Evolutionary conservation across 2,113 vertebrate genomes (phyloP), one percentile per base, ranked within the genome.

Genomic region (Coreoperca whiteheadi): DNA sequence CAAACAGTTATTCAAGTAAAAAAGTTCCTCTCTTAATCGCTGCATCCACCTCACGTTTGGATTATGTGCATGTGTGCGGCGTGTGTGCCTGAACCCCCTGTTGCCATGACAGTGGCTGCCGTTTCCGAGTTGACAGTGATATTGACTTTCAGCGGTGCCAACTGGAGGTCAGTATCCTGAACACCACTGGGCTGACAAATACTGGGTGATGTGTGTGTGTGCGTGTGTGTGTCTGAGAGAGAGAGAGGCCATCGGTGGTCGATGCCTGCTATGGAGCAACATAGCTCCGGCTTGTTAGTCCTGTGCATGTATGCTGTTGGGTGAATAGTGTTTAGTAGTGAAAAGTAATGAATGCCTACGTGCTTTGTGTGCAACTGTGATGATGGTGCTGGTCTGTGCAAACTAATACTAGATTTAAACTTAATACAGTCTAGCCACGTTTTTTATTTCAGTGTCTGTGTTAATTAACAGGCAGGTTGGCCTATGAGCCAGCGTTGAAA

Each of bases 81-180:
- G 39, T 25, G 46, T 48, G 51, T 66, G 67, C 25, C 74, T 71
- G 20, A 60, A 46, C 60, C 0, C 64, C 59, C n/a, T 61, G 81
- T 90, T 91, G 68, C 70, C 85, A 91, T 92, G 81, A 81, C 79
- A 74, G 67, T 59, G 57, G 60, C 54, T 70, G 76, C 41, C 1
- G 8, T 81, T 80, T 73, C 63, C 30, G 15, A 82, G 72, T 76
- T 85, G 82, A 73, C 74, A 74, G 51, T 66, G 10, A 72, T 91
- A 93, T 93, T 86, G 93, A 93, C 89, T 51, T 79, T 73, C 86
- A 83, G 68, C 30, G 23, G 83, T 69, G 82, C 51, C 75, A 88
- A 72, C 66, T 67, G 87, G 82, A 90, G 90, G 90, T 91, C 94
- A 90, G 68, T 63, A 74, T 87, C 37, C 77, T 61, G 82, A 69